Base-by-base conservation (phyloP, 1,140 invertebrate genomes). In the Ceratosolen solmsi region DNA sequence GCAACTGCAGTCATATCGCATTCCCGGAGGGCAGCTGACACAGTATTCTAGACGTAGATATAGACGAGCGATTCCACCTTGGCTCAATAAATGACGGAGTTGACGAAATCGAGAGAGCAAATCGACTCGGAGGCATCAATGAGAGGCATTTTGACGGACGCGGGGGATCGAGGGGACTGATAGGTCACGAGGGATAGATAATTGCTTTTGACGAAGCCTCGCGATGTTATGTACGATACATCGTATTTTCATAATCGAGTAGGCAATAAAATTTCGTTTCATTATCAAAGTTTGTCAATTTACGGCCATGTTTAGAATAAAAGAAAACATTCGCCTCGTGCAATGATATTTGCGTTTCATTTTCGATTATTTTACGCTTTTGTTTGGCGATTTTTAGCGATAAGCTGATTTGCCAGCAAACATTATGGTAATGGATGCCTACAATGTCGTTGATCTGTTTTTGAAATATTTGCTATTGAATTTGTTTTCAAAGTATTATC, bases 1-100 rank as follows among this genome's bases (percentile, higher is more conserved):
- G 74, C 58, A 13, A 27, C 65, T 73, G 41, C 70, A 80, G 27
- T 73, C 56, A 51, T 51, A 73, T 73, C 79, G 70, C 56, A 27
- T 51, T 36, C 38, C 79, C 71, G 70, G 54, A 80, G 70, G 79
- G 70, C 27, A 80, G 30, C 1, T 36, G 60, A 20, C 33, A 33
- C 2, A 2, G 2, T 65, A 30, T 4, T 1, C n/a, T 33, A 72
- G 25, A 54, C 27, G 71, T 22, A 54, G 1, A 33, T 33, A 73
- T n/a, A 22, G 25, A 51, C 49, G 22, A 0, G 11, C 3, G 1
- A 13, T 20, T 1, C 22, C 38, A 46, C 36, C 54, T 58, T 60
- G 58, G 49, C 33, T 74, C 72, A 25, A 58, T 74, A 38, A 58
- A 58, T 56, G 49, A 25, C 15, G 9, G 41, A 49, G 70, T 71